Percentiles rank a stretch among this genome's conserved stretches.
Evolutionary conservation across 2,797 vertebrate species (phyloP).

Genomic region (Argentina silus): DNA sequence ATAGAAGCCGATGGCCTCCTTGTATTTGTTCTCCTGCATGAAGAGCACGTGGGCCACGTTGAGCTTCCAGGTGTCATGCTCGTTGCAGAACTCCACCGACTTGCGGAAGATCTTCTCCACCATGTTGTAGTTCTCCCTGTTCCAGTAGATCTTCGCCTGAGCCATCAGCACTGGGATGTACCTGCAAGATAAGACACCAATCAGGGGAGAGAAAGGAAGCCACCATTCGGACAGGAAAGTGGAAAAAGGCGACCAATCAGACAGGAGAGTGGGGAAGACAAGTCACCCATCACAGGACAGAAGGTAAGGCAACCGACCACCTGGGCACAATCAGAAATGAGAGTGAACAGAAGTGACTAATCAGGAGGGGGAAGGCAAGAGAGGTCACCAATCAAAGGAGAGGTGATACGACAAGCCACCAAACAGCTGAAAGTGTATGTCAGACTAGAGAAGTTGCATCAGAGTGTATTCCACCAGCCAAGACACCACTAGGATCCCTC

Average conservation of each 20-base stretch:
- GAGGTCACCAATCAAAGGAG: no score
- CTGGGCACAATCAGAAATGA: not conserved
- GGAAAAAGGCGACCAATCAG: not conserved
- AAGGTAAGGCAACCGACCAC: not conserved
- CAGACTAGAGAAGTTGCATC: not conserved
- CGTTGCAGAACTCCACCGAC: conserved; percentile 91
- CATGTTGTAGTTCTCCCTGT: conserved; percentile 91
- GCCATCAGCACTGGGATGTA: conserved; percentile 94
- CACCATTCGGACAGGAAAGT: not conserved
- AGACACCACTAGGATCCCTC: no score
- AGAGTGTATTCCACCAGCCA: not conserved
- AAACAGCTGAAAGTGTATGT: not conserved
- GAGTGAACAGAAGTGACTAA: not conserved
- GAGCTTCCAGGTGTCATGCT: conserved; percentile 93
- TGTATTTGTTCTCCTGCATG: conserved; percentile 97
- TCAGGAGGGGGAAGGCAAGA: not conserved
- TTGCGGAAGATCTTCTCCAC: conserved; percentile 96
- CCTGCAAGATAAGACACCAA: conserved; percentile 48
- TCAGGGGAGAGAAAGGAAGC: not conserved
- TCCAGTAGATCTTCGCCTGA: conserved; percentile 98
- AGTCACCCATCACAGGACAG: not conserved
- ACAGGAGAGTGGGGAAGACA: not conserved
- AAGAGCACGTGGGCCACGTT: conserved; percentile 96
- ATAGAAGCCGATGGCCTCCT: conserved; percentile 93
- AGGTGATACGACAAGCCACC: not conserved